Evolutionary conservation across 2,888 invertebrate genomes (phyloP).

Genomic region (Mythimna lalbum): DNA sequence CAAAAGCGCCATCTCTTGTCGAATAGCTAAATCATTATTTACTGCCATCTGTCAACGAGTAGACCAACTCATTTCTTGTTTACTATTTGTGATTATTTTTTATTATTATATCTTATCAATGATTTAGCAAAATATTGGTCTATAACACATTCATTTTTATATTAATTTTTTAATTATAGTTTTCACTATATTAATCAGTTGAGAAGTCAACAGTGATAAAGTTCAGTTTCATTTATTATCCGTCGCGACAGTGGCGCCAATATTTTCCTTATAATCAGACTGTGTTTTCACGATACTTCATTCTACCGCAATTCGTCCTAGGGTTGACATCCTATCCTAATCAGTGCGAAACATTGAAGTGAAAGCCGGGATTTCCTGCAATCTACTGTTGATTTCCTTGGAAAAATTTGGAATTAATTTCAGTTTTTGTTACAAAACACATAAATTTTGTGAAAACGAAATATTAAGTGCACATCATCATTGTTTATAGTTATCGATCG

Average conservation of each 20-base stretch:
- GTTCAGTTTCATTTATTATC: constrained; percentile 70
- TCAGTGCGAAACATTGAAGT: constrained; percentile 86
- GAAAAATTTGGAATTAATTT: constrained; percentile 67
- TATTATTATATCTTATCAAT: neutral
- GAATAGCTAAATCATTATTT: constrained; percentile 63
- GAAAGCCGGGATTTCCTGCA: constrained; percentile 79
- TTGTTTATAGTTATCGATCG: constrained; percentile 76
- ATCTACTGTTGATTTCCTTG: constrained; percentile 61
- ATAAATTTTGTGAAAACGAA: constrained; percentile 65
- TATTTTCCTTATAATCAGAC: constrained; percentile 89
- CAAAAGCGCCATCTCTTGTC: constrained; percentile 69
- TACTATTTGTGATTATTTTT: neutral
- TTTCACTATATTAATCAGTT: constrained; percentile 36
- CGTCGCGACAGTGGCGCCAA: constrained; percentile 85
- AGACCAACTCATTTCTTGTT: constrained; percentile 23
- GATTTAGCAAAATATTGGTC: constrained; percentile 18
- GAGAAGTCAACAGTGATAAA: constrained; percentile 49
- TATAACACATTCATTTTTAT: constrained; percentile 8
- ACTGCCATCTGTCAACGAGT: constrained; percentile 59
- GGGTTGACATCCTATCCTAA: constrained; percentile 85
- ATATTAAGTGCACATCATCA: constrained; percentile 63
- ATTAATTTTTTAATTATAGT: constrained; percentile 5
- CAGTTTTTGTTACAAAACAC: constrained; percentile 64
- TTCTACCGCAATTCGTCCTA: constrained; percentile 88
- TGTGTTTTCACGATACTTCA: constrained; percentile 89